Evolutionary conservation across 1,140 invertebrate genomes (phyloP).

Genomic region (Portunus trituberculatus): DNA sequence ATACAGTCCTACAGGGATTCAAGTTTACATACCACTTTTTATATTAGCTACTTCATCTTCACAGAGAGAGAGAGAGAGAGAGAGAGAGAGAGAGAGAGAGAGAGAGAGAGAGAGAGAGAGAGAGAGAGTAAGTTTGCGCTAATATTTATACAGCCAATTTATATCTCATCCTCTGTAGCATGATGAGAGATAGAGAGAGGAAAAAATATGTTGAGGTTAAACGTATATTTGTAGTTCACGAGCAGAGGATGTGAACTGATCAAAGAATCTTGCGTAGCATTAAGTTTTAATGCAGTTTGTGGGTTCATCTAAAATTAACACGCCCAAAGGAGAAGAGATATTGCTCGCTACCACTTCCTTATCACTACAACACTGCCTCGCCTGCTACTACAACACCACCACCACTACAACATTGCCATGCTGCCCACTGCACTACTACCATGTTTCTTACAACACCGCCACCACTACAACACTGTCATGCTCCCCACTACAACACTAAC

Average conservation of each 20-base stretch:
- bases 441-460: too few species aligned
- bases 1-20: too few species aligned
- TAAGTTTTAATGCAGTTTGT: neutral
- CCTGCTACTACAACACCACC: neutral
- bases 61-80: constrained; percentile 6
- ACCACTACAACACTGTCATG: too few species aligned
- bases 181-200: neutral
- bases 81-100: constrained; percentile 20
- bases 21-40: too few species aligned
- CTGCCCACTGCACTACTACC: neutral
- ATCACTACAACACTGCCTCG: too few species aligned
- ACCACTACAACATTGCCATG: neutral
- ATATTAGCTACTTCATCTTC: too few species aligned
- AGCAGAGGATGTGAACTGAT: neutral
- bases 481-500: too few species aligned
- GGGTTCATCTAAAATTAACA: neutral
- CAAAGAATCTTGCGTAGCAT: constrained; percentile 10
- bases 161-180: neutral
- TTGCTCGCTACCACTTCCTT: neutral
- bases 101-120: constrained; percentile 20
- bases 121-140: neutral
- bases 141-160: constrained; percentile 15
- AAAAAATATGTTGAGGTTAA: neutral
- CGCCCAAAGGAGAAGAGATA: neutral
- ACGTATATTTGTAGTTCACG: neutral